Conservation (phyloP, 2,888 invertebrate genomes). For the Gastracanthus pulcherrimus region DNA sequence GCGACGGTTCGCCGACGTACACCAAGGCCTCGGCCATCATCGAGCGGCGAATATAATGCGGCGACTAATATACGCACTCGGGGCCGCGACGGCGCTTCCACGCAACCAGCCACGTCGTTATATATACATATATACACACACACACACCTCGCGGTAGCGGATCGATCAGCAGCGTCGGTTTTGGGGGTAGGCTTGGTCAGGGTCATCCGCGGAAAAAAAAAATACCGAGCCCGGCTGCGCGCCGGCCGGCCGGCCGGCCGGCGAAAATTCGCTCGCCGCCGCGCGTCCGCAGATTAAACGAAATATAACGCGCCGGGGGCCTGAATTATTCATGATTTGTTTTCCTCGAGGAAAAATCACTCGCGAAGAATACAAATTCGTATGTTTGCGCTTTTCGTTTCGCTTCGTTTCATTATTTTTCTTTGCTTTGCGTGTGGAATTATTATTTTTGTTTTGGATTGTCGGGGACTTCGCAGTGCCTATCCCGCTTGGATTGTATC, state of each 20-base stretch:
- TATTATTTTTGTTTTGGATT: background rate
- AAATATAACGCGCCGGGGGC: background rate
- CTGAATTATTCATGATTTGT: slow-evolving; percentile 38
- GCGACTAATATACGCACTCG: too few species aligned
- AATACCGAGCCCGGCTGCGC: slow-evolving; percentile 46
- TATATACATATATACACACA: background rate
- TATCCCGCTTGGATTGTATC: too few species aligned
- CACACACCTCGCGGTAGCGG: background rate
- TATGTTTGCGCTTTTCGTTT: background rate
- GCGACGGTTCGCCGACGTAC: too few species aligned
- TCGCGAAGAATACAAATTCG: slow-evolving; percentile 18
- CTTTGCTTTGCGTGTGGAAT: background rate
- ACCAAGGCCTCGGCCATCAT: too few species aligned
- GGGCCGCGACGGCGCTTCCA: background rate
- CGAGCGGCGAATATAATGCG: too few species aligned
- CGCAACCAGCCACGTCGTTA: background rate
- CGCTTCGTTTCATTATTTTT: too few species aligned
- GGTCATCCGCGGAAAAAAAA: slow-evolving; percentile 58
- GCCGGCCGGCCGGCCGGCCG: background rate
- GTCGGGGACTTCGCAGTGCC: too few species aligned
- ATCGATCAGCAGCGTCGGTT: slow-evolving; percentile 50
- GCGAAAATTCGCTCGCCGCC: slow-evolving; percentile 34
- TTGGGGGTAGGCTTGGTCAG: slow-evolving; percentile 61
- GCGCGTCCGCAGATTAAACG: slow-evolving; percentile 1
- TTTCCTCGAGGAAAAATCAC: slow-evolving; percentile 14